These are phyloP conservation scores for Stictonetta naevosa DNA, from an alignment of 2,113 vertebrate genomes.

Conservation along the genomic window DNA sequence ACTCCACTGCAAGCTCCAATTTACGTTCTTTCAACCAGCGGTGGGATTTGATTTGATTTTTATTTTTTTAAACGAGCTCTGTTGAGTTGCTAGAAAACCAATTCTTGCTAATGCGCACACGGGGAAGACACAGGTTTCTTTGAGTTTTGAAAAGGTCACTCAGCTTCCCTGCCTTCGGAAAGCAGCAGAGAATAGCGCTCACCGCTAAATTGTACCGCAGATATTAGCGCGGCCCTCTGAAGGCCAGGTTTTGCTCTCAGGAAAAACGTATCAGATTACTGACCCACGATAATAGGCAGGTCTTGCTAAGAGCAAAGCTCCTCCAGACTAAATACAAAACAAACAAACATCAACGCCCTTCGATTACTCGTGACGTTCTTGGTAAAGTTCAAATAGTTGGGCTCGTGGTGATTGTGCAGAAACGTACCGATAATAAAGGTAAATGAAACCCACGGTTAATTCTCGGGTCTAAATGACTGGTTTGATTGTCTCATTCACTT, in stretches of 20 bases:
- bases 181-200: not conserved
- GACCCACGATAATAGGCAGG: not conserved
- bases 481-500: constrained; percentile 58
- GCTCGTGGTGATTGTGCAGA: constrained; percentile 42
- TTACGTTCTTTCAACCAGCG: constrained; percentile 77
- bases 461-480: constrained; percentile 25
- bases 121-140: not conserved
- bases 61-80: constrained; percentile 77
- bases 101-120: constrained; percentile 48
- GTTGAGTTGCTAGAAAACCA: constrained; percentile 77
- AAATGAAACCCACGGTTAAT: constrained; percentile 61
- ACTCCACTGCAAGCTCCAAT: constrained; percentile 72
- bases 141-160: not conserved
- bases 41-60: constrained; percentile 47
- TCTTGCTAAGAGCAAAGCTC: constrained; percentile 24
- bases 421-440: constrained; percentile 64
- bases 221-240: not conserved
- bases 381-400: constrained; percentile 51
- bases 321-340: constrained; percentile 35
- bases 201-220: rapidly evolving
- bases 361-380: constrained; percentile 26
- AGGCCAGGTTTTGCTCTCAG: not conserved
- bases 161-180: not conserved
- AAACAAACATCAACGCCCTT: constrained; percentile 54
- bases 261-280: not conserved